These are phyloP conservation scores for Felis catus DNA, from an alignment of 2,113 vertebrate species.

Conservation along the genomic window DNA sequence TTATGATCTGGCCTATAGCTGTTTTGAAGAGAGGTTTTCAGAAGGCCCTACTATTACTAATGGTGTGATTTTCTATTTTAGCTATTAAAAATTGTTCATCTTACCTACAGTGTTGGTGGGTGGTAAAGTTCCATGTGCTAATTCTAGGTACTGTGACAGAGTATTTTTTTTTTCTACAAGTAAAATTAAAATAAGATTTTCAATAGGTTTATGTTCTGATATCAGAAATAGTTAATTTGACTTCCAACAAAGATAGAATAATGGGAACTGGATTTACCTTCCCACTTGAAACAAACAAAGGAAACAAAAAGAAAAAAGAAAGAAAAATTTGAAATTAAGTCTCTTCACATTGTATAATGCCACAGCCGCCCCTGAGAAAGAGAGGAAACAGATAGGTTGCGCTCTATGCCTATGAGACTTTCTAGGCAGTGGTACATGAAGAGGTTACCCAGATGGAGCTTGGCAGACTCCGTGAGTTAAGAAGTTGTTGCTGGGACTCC, in stretches of 20 bases:
- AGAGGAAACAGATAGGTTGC: background rate
- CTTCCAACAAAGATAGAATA: background rate
- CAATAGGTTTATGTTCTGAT: background rate
- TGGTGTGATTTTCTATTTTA: background rate
- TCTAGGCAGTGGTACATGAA: background rate
- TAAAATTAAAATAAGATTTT: constrained; percentile 8
- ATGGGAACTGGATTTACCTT: background rate
- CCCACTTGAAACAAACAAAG: background rate
- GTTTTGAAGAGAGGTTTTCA: background rate
- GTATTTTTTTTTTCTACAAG: background rate
- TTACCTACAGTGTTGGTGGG: background rate
- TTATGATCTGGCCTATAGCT: background rate
- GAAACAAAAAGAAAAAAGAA: background rate
- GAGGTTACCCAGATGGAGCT: background rate
- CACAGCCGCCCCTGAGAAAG: background rate
- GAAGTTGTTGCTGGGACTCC: background rate
- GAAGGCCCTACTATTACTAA: background rate
- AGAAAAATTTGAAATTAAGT: background rate
- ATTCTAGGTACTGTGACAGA: background rate
- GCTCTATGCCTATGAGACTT: background rate
- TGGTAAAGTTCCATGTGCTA: background rate
- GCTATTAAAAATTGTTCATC: background rate
- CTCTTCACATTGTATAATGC: background rate
- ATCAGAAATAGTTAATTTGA: background rate
- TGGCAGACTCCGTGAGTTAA: background rate